Percentiles rank a stretch among this genome's conserved stretches.
Conservation (phyloP, 2,113 vertebrate species). For the Ranitomeya variabilis region DNA sequence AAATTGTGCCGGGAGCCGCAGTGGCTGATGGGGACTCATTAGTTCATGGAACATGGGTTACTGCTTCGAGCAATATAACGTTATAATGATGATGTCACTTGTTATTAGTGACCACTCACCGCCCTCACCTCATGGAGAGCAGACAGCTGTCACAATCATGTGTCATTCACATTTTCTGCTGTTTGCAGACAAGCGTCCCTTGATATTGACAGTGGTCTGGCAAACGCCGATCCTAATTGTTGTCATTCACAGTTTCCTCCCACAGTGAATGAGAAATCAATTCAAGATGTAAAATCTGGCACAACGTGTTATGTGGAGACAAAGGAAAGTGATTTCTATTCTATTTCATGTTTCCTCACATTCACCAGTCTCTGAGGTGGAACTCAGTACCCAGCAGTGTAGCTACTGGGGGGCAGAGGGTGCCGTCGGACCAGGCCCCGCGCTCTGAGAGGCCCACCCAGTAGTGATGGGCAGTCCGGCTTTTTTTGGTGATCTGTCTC, state of each 20-base stretch:
- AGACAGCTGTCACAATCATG: neutral
- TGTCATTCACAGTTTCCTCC: conserved; percentile 16
- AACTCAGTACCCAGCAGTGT: neutral
- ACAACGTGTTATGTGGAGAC: neutral
- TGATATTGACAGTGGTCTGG: conserved; percentile 13
- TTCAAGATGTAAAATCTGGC: conserved; percentile 33
- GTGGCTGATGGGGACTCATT: neutral
- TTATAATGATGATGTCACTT: neutral
- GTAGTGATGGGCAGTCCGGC: no score
- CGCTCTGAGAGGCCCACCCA: no score
- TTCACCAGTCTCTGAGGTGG: neutral
- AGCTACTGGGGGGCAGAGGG: no score
- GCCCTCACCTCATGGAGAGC: neutral
- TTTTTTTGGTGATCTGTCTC: no score
- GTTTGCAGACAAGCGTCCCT: neutral
- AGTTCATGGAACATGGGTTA: neutral
- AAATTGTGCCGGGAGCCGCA: neutral
- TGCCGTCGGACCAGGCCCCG: no score
- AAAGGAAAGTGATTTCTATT: conserved; percentile 3
- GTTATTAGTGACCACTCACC: neutral
- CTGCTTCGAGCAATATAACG: neutral
- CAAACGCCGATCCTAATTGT: neutral
- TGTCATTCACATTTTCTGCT: neutral
- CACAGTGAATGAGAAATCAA: conserved; percentile 13
- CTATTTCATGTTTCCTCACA: neutral